A percentile compares a stretch with the other conserved stretches of the same genome.
Evolutionary conservation across 2,113 vertebrate species (phyloP).

Genomic region (Tupaia chinensis): DNA sequence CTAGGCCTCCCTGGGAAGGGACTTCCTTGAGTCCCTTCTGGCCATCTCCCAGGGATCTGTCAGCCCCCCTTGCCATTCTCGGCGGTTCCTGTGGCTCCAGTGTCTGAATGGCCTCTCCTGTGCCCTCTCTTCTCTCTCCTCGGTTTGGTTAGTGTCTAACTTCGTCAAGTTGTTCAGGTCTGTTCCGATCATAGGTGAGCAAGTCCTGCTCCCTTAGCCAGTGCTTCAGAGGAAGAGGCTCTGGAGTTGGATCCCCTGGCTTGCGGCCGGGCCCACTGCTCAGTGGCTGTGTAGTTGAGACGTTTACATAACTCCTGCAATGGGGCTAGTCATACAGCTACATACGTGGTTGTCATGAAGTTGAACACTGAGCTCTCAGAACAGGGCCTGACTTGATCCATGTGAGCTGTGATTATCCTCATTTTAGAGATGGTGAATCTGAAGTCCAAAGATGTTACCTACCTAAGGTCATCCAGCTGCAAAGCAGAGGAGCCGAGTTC

Average conservation of each 20-base stretch:
- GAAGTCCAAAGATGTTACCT: not conserved
- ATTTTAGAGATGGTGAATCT: not conserved
- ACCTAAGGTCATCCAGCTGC: not conserved
- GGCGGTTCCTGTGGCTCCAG: not conserved
- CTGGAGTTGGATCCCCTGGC: not conserved
- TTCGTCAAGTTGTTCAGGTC: not conserved
- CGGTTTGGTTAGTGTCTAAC: not conserved
- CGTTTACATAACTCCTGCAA: not conserved
- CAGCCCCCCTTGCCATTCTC: fast-evolving
- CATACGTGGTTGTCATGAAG: not conserved
- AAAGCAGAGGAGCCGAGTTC: not conserved
- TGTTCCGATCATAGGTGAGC: not conserved
- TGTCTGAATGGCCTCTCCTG: not conserved
- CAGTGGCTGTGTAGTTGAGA: not conserved
- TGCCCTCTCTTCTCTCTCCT: not conserved
- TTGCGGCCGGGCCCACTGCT: not conserved
- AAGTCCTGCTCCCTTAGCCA: not conserved
- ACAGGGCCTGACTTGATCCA: not conserved
- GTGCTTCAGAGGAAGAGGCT: not conserved
- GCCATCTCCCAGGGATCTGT: not conserved
- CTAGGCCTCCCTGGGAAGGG: not conserved
- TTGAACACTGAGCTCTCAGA: not conserved
- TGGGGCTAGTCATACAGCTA: no score
- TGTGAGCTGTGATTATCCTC: not conserved
- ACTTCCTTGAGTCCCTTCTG: not conserved